Base-by-base conservation (phyloP, 2,113 vertebrate genomes). In the Syngnathoides biaculeatus region DNA sequence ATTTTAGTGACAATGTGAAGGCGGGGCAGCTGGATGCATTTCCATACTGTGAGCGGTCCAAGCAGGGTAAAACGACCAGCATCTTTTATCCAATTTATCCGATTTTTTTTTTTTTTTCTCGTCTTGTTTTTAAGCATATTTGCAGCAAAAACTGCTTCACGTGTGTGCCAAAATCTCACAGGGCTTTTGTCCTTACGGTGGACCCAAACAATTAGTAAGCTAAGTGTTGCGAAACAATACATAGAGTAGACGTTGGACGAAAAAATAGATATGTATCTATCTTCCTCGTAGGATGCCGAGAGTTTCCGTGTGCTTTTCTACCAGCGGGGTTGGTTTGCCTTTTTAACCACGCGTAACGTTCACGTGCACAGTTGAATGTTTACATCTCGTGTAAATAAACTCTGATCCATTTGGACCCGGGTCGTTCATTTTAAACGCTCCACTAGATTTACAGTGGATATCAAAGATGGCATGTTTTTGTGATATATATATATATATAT, bases 321-420 rank as follows among this genome's bases (percentile, higher is more conserved):
- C 85, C 52, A 80, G 79, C 85, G 63, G 74, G 75, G 87, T 82
- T 85, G 6, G 55, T 35, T 52, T 87, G 89, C 86, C 88, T 92
- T 92, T 92, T 89, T 17, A 42, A 87, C 84, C 83, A 85, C 72
- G 75, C 56, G 71, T 83, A 82, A 83, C 67, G 83, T 84, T 87
- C 79, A 86, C 84, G 80, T 81, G 55, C 72, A 84, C 82, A 92
- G 83, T 86, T 85, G 83, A 90, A 89, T 91, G 89, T 92, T 89
- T 90, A 89, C 84, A 88, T 85, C 69, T 86, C 74, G 87, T 86
- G 81, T 84, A 87, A 91, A 87, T 88, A 90, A 88, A 90, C 55
- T 7, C 14, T 57, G 8, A 27, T 7, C 26, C 26, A 17, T 30
- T 19, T 7, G 5, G 6, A 15, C 26, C 7, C 2, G 11, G 11